Evolutionary conservation across 2,113 vertebrate genomes (phyloP).

Genomic region (Sardina pilchardus): DNA sequence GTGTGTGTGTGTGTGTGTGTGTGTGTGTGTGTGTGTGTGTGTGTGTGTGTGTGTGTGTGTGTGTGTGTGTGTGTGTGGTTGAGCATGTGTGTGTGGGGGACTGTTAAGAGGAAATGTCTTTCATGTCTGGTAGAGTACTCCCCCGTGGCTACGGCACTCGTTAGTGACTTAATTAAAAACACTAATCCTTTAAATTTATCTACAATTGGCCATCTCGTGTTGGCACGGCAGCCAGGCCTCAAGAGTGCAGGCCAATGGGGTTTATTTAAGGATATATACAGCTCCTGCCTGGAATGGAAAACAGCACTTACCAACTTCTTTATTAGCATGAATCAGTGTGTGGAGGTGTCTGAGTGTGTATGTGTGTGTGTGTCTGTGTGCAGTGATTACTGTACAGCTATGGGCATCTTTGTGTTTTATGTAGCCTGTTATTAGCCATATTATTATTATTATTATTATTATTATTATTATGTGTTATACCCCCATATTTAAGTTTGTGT

Average conservation of each 20-base stretch:
- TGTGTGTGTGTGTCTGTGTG: no score
- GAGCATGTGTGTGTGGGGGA: not conserved
- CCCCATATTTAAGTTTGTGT: not conserved
- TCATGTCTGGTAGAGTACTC: slow-evolving; percentile 23
- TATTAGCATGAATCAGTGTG: no score
- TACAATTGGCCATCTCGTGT: slow-evolving; percentile 14
- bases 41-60: not conserved
- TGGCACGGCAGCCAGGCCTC: slow-evolving; percentile 25
- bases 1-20: not conserved
- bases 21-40: not conserved
- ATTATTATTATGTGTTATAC: no score
- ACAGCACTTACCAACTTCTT: no score
- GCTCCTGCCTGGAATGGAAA: no score
- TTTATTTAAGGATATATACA: slow-evolving; percentile 21
- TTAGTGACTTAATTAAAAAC: slow-evolving; percentile 43
- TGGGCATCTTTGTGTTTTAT: no score
- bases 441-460: no score
- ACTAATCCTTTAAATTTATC: slow-evolving; percentile 42
- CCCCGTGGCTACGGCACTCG: slow-evolving; percentile 26
- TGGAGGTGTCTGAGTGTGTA: no score
- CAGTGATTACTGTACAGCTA: not conserved
- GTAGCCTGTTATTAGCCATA: no score
- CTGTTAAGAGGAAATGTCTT: slow-evolving; percentile 21
- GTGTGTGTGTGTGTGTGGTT: not conserved
- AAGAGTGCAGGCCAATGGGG: slow-evolving; percentile 4